Evolutionary conservation across 2,113 vertebrate species (phyloP).

Genomic region (Beaufortia kweichowensis): DNA sequence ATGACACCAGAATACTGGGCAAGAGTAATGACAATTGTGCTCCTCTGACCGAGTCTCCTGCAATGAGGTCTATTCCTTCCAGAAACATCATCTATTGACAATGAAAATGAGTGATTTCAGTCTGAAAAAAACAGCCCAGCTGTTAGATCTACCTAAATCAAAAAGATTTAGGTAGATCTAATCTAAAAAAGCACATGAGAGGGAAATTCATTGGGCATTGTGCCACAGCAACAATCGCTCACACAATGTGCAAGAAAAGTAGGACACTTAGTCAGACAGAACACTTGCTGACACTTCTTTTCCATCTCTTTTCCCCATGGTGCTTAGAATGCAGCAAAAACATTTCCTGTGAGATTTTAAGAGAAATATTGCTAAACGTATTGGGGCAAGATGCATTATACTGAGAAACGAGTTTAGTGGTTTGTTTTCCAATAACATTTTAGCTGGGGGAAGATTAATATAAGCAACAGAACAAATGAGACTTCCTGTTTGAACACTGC

Average conservation of each 20-base stretch:
- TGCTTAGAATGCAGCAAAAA: slow-evolving; percentile 11
- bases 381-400: slow-evolving; percentile 8
- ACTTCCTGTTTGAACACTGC: slow-evolving; percentile 13
- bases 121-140: not conserved
- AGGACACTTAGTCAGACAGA: not conserved
- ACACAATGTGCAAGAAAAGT: not conserved
- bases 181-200: not conserved
- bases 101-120: slow-evolving; percentile 32
- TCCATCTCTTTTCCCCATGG: not conserved
- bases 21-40: slow-evolving; percentile 14
- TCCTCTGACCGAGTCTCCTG: slow-evolving; percentile 5
- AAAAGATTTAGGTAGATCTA: slow-evolving; percentile 7
- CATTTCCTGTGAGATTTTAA: slow-evolving; percentile 9
- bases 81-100: slow-evolving; percentile 46
- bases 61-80: slow-evolving; percentile 22
- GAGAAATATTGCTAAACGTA: not conserved
- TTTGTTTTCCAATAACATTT: slow-evolving; percentile 9
- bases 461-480: not conserved
- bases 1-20: slow-evolving; percentile 5
- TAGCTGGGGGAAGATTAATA: not conserved
- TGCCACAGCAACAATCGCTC: not conserved
- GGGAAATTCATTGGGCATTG: not conserved
- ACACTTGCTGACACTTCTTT: not conserved
- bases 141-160: too few relatives aligned
- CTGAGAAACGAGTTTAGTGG: slow-evolving; percentile 8